Evolutionary conservation across 2,888 invertebrate genomes (phyloP).

Genomic region (Elysia crispata): DNA sequence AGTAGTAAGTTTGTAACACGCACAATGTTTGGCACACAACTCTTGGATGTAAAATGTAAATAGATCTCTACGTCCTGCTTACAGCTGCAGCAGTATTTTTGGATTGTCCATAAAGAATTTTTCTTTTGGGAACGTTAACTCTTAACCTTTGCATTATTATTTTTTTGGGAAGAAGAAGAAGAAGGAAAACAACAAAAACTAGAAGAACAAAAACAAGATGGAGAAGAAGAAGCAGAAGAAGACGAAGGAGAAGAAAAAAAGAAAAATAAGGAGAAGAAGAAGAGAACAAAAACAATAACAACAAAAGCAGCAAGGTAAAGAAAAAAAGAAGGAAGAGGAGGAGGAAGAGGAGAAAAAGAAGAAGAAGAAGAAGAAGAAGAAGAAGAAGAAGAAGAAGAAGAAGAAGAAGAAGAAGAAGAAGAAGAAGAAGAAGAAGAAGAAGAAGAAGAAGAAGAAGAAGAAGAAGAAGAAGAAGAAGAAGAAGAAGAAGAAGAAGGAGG

Average conservation of each 20-base stretch:
- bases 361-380: background rate
- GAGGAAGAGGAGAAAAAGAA: background rate
- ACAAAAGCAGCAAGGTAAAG: too few species aligned
- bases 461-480: background rate
- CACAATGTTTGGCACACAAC: too few species aligned
- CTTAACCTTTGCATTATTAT: too few species aligned
- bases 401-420: background rate
- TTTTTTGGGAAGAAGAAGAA: too few species aligned
- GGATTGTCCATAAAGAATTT: too few species aligned
- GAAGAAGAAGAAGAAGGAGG: constrained; percentile 16
- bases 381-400: background rate
- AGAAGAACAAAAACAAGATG: too few species aligned
- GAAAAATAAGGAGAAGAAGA: background rate
- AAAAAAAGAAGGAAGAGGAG: background rate
- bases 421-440: background rate
- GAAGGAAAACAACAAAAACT: too few species aligned
- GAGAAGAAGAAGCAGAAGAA: background rate
- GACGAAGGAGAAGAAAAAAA: background rate
- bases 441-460: background rate
- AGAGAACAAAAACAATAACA: background rate
- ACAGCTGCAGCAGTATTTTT: too few species aligned
- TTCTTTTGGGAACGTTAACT: too few species aligned
- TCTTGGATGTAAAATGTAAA: too few species aligned
- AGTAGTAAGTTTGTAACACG: too few species aligned
- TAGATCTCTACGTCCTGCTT: too few species aligned